Base-by-base conservation (phyloP, 1,140 invertebrate species). In the Macrocentrus cingulum region DNA sequence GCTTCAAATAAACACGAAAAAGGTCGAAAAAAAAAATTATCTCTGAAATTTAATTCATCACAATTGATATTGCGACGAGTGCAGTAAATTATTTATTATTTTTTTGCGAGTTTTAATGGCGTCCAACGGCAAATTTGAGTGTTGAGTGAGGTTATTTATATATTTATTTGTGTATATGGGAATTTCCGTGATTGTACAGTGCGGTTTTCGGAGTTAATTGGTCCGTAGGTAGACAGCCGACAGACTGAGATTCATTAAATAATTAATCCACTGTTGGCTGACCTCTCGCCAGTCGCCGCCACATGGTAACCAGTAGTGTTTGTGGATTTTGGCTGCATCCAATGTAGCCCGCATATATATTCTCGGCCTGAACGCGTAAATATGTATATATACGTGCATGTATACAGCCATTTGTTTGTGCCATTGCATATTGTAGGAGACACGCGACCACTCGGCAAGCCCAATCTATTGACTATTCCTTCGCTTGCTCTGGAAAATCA, bases 121-220 rank as follows among this genome's bases (percentile, higher is more conserved):
- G n/a, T n/a, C n/a, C n/a, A n/a, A n/a, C n/a, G n/a, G n/a, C n/a
- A n/a, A n/a, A n/a, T n/a, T n/a, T n/a, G n/a, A n/a, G n/a, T n/a
- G n/a, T n/a, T n/a, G n/a, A n/a, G n/a, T n/a, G n/a, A n/a, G n/a
- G n/a, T n/a, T n/a, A n/a, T n/a, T n/a, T n/a, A n/a, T 19, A 19
- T 44, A 18, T 44, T 22, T 44, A 22, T 2, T 19, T 44, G 2
- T 34, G 11, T 34, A 34, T 34, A 34, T 34, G 29, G 6, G 29
- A 19, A 19, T 18, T 59, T 60, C 58, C 56, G 64, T 61, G 60
- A 61, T 65, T 68, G 67, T n/a, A n/a, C n/a, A n/a, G n/a, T n/a
- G n/a, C n/a, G 70, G 70, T 74, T 70, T 66, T 8, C 6, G 56
- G 62, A 69, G 68, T 69, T 74, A 74, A 75, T 75, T 72, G 66